Evolutionary conservation across 2,797 vertebrate species (phyloP), one percentile per base, ranked within the genome.

Genomic region (Taeniopygia guttata): DNA sequence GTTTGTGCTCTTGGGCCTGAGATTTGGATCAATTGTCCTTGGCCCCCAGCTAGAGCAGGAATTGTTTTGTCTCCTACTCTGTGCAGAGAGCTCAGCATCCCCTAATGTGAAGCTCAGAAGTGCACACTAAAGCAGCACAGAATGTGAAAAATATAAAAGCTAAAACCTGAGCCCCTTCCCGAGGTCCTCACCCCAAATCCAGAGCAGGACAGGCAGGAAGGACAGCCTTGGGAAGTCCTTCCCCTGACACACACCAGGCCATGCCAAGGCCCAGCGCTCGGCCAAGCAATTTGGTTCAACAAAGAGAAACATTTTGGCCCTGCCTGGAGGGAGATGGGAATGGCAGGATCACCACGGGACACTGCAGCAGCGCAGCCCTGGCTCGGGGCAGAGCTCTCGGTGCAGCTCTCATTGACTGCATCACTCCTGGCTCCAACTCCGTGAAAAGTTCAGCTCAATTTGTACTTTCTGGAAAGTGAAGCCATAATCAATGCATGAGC

Each of bases 401-500:
- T 59, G 87, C 43, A 38, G 56, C 4, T 84, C 86, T 66, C 70
- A 16, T 4, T 3, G 77, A 56, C 77, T 49, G 45, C 84, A 83
- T 83, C 94, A 32, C n/a, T 77, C 52, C 76, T 43, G 78, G 87
- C 84, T 94, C 84, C 6, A 52, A 26, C 40, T 13, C 49, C 22
- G n/a, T 2, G 64, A 23, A 72, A 89, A 91, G 87, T 42, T 76
- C 81, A 19, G 74, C 55, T 96, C 60, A 2, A 80, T 89, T 89
- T 85, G 87, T 89, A 77, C 82, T 89, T 85, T 74, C 68, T 66
- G 60, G 38, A 52, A 90, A 63, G 70, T 40, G 7, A 38, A 87
- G 49, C 75, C 48, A 17, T 42, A 63, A 85, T 91, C 91, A 29
- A 92, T 63, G 42, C 30, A 5, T 5, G 42, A 90, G 43, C 36